Evolutionary conservation across 2,113 vertebrate species (phyloP).

Genomic region (Dendrocopos noguchii): DNA sequence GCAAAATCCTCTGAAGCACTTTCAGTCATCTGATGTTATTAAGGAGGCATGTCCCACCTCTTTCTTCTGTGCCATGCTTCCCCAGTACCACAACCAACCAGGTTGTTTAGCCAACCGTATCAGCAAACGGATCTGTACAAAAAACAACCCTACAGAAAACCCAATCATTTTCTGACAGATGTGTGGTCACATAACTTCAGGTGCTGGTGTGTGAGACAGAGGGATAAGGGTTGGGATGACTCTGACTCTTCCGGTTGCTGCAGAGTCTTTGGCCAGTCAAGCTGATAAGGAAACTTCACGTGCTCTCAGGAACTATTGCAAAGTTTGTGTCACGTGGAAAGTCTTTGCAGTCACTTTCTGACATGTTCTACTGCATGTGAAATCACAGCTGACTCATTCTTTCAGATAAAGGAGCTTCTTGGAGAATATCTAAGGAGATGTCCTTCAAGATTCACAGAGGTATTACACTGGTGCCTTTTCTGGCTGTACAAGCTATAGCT

Average conservation of each 20-base stretch:
- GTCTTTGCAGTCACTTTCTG: background rate
- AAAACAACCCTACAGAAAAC: background rate
- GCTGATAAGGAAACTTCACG: background rate
- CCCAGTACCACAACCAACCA: background rate
- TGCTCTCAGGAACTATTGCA: background rate
- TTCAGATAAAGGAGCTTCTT: background rate
- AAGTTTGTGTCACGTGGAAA: accelerated
- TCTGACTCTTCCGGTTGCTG: background rate
- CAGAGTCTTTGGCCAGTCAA: background rate
- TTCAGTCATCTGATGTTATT: background rate
- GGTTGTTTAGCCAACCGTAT: background rate
- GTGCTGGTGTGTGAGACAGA: accelerated
- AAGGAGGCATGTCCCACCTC: background rate
- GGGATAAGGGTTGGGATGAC: background rate
- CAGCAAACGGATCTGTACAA: background rate
- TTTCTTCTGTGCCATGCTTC: background rate
- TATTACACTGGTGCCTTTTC: background rate
- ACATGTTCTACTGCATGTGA: background rate
- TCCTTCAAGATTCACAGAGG: background rate
- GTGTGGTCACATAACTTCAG: accelerated
- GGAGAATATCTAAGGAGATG: background rate
- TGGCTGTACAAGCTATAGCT: background rate
- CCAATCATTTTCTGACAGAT: background rate
- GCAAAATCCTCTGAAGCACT: background rate
- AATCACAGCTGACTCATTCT: background rate